phyloP scores from a whole-genome alignment of 2,797 vertebrate species.

The Rousettus madagascariensis region DNA sequence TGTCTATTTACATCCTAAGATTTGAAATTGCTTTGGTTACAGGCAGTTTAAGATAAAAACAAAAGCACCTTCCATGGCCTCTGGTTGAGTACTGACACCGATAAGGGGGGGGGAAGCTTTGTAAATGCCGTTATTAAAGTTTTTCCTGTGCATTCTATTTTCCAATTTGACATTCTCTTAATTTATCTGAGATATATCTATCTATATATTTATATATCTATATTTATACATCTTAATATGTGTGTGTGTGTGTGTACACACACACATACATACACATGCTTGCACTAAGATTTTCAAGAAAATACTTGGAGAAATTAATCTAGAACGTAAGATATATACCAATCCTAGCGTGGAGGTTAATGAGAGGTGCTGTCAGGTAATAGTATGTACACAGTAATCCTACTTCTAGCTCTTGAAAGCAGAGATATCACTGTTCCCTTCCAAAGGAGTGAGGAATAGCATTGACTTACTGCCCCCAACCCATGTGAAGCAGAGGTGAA shows the following conservation, averaged over 20 bases:
- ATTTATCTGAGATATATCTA: neutral
- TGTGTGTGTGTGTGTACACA: neutral
- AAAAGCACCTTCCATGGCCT: neutral
- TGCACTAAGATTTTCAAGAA: neutral
- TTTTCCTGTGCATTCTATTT: neutral
- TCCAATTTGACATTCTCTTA: neutral
- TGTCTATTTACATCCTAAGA: neutral
- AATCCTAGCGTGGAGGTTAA: neutral
- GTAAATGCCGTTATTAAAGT: neutral
- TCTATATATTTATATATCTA: too few species aligned
- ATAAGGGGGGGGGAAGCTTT: neutral
- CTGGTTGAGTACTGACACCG: neutral
- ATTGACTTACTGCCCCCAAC: neutral
- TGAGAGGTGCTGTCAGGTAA: neutral
- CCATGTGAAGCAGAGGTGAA: neutral
- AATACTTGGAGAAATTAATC: neutral
- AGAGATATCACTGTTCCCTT: neutral
- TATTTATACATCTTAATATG: too few species aligned
- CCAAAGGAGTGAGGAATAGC: neutral
- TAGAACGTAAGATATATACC: neutral
- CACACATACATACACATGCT: neutral
- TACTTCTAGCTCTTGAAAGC: neutral
- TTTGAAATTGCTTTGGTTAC: neutral
- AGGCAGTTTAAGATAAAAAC: conserved; percentile 9
- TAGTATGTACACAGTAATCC: neutral